Base-by-base conservation (phyloP, 2,888 invertebrate species). In the Danaus chrysippus region DNA sequence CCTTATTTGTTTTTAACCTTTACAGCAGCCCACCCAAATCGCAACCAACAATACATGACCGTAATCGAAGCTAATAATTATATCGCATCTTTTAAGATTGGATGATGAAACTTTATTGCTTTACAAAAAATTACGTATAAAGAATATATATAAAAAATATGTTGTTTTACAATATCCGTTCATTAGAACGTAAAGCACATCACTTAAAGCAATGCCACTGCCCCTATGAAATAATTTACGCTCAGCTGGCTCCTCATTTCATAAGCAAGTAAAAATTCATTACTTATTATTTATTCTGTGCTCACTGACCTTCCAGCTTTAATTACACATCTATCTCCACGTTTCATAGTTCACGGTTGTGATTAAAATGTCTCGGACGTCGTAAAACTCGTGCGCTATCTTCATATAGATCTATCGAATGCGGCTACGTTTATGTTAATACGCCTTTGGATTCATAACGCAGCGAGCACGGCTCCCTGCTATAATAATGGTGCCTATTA, bases 271-370 rank as follows among this genome's bases (percentile, higher is more conserved):
- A 82, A 81, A 84, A 87, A 86, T 86, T 86, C 82, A 83, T 71
- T 83, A 85, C 83, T 84, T 83, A 87, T 86, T 86, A 87, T 81
- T 82, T 79, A 83, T 76, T 79, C 79, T 74, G 83, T 88, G 86
- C 87, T 84, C 86, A 88, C 83, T 91, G 90, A 91, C 90, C 90
- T 90, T 87, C 86, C 85, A 78, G 82, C 78, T 86, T 83, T 90
- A 90, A 90, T 90, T 86, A 83, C 77, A 76, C 76, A 74, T 77
- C 78, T 75, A 72, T 77, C 76, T 79, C 76, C 75, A 34, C 72
- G 82, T 82, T 83, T 84, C 90, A 90, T 89, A 91, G 90, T 91
- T 91, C 90, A 91, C 89, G 87, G 87, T 82, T 86, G 79, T 86
- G 84, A 86, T 87, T 88, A 87, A 85, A 87, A 82, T 81, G 84